Evolutionary conservation across 2,888 invertebrate genomes (phyloP).

Genomic region (Protodeltote pygarga): DNA sequence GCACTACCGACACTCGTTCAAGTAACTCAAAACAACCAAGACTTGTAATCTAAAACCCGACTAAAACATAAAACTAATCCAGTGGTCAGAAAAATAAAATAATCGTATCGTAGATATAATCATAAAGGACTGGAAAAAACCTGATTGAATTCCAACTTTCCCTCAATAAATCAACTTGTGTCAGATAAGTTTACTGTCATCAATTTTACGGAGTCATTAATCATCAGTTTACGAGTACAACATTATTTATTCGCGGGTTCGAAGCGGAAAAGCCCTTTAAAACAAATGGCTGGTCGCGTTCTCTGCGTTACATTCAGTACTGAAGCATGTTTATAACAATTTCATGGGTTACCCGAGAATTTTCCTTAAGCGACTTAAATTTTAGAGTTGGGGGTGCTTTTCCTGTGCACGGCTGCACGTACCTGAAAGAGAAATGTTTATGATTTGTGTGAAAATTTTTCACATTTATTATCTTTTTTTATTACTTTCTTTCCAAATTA

Average conservation of each 20-base stretch:
- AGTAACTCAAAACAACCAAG: too few species aligned
- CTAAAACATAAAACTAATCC: conserved; percentile 17
- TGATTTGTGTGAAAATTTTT: too few species aligned
- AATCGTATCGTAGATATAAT: conserved; percentile 23
- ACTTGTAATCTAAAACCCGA: too few species aligned
- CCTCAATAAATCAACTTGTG: conserved; percentile 52
- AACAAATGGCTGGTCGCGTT: conserved; percentile 59
- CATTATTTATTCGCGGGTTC: conserved; percentile 41
- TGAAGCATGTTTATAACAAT: conserved; percentile 55
- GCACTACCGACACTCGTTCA: too few species aligned
- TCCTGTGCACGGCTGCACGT: conserved; percentile 17
- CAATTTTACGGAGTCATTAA: conserved; percentile 49
- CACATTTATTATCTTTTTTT: too few species aligned
- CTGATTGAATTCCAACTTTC: conserved; percentile 45
- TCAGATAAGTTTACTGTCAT: conserved; percentile 54
- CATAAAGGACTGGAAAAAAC: conserved; percentile 29
- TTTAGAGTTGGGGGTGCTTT: conserved; percentile 25
- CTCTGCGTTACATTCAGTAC: conserved; percentile 52
- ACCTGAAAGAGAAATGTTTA: conserved; percentile 8
- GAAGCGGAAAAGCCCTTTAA: conserved; percentile 50
- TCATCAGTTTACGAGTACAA: conserved; percentile 42
- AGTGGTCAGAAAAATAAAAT: conserved; percentile 36
- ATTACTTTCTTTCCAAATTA: too few species aligned
- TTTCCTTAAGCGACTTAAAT: conserved; percentile 35
- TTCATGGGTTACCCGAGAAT: conserved; percentile 47